Evolutionary conservation across 2,797 vertebrate genomes (phyloP).

Genomic region (Onychomys leucogaster): DNA sequence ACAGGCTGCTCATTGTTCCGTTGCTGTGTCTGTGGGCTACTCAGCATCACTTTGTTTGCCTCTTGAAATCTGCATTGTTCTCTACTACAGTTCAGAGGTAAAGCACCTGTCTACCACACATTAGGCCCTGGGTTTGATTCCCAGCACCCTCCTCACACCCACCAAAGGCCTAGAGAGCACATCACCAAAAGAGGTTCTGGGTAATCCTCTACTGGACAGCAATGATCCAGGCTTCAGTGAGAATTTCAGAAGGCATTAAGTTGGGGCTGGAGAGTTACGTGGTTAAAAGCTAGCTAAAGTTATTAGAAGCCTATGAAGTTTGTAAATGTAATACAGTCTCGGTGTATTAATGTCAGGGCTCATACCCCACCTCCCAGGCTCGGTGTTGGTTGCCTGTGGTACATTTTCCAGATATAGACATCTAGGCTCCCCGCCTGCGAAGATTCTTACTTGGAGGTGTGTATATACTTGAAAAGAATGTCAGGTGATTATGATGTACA

Average conservation of each 20-base stretch:
- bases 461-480: neutral
- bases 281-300: neutral
- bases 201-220: neutral
- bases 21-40: neutral
- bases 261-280: too few species aligned
- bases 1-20: neutral
- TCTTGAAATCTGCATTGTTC: conserved; percentile 44
- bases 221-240: conserved; percentile 10
- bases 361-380: neutral
- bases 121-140: neutral
- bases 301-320: neutral
- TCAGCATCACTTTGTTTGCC: neutral
- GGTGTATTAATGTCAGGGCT: neutral
- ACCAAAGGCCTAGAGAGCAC: neutral
- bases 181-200: conserved; percentile 1
- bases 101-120: neutral
- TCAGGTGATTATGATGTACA: neutral
- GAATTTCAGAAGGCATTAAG: conserved; percentile 56
- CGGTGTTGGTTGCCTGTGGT: neutral
- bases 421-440: neutral
- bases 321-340: neutral
- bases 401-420: neutral
- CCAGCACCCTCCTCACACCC: neutral
- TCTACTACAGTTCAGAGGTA: neutral
- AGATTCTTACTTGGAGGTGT: neutral